These are phyloP conservation scores for Hoplostethus atlanticus DNA, from an alignment of 2,797 vertebrate species.

Conservation along the genomic window DNA sequence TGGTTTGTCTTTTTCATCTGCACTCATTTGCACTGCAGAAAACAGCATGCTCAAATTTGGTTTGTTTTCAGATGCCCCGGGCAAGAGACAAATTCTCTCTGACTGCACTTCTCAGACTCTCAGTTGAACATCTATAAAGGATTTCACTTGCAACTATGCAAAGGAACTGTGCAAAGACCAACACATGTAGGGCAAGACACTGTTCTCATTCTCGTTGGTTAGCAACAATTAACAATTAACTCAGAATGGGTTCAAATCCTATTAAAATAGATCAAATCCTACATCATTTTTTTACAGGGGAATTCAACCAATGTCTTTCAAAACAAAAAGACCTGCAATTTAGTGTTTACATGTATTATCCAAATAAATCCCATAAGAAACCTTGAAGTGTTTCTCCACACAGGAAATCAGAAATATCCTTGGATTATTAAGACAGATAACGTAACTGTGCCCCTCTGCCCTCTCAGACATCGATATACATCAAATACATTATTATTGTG, in stretches of 20 bases:
- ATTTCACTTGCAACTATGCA: constrained; percentile 63
- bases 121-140: constrained; percentile 60
- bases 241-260: constrained; percentile 30
- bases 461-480: neutral
- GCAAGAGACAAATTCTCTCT: constrained; percentile 71
- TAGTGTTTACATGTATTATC: neutral
- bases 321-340: neutral
- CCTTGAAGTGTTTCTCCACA: neutral
- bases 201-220: constrained; percentile 29
- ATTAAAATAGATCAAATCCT: constrained; percentile 8
- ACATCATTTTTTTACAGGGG: constrained; percentile 14
- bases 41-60: constrained; percentile 71
- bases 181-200: constrained; percentile 58
- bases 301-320: constrained; percentile 26
- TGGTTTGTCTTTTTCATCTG: constrained; percentile 65
- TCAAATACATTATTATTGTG: constrained; percentile 8
- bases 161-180: constrained; percentile 55
- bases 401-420: constrained; percentile 14
- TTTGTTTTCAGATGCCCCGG: constrained; percentile 72
- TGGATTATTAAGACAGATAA: constrained; percentile 44
- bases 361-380: constrained; percentile 28
- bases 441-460: constrained; percentile 27
- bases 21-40: constrained; percentile 74
- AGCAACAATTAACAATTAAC: constrained; percentile 11
- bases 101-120: constrained; percentile 67